Conservation (phyloP, 2,113 vertebrate genomes). For the Mellivora capensis region DNA sequence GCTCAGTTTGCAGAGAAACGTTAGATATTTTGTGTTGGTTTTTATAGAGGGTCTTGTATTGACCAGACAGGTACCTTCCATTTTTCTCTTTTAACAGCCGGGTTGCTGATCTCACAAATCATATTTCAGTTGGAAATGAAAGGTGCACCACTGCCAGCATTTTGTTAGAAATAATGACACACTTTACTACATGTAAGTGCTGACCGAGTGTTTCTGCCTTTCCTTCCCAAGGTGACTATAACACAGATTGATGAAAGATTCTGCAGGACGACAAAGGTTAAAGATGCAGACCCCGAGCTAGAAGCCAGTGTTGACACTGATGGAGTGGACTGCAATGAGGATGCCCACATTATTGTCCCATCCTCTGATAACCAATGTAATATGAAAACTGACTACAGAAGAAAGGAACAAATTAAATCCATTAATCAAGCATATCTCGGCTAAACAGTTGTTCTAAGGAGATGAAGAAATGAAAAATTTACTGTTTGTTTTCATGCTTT, state of each 20-base stretch:
- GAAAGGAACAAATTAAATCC: constrained; percentile 88
- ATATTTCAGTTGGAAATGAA: constrained; percentile 82
- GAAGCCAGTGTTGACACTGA: constrained; percentile 84
- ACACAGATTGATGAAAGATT: constrained; percentile 88
- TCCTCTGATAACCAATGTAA: constrained; percentile 84
- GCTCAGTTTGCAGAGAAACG: background rate
- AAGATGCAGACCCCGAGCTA: constrained; percentile 84
- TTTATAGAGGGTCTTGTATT: constrained; percentile 48
- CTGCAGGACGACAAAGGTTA: constrained; percentile 82
- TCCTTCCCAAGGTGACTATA: constrained; percentile 86
- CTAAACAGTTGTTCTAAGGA: constrained; percentile 85
- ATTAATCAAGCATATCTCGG: constrained; percentile 90
- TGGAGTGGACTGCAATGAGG: constrained; percentile 79
- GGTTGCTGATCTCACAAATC: constrained; percentile 81
- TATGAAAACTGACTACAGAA: constrained; percentile 88
- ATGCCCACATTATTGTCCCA: constrained; percentile 80
- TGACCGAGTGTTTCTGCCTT: constrained; percentile 85
- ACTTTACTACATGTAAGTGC: constrained; percentile 85
- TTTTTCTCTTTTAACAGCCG: constrained; percentile 74
- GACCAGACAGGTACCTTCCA: constrained; percentile 62
- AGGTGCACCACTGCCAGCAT: constrained; percentile 78
- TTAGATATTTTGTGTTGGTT: background rate
- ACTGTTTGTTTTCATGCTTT: constrained; percentile 83
- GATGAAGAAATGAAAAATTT: constrained; percentile 87
- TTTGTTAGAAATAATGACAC: constrained; percentile 85